These are phyloP conservation scores for Porites australiensis DNA, from an alignment of 64 coral and sea anemone species.

Conservation along the genomic window DNA sequence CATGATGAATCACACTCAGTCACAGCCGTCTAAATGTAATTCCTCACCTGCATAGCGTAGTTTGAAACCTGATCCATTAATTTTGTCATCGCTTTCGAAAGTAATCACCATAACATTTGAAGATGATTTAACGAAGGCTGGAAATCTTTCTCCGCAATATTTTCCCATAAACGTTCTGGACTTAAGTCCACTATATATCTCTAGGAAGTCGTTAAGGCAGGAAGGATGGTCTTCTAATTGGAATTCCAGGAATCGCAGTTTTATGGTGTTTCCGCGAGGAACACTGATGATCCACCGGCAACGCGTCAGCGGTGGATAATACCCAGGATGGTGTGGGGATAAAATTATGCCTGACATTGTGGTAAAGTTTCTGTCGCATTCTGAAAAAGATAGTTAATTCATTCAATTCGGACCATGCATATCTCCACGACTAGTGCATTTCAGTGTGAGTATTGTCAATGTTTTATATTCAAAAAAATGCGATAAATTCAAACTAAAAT, in stretches of 20 bases:
- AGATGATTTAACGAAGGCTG: not conserved
- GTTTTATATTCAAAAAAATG: no score
- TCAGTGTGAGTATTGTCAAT: no score
- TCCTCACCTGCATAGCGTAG: not conserved
- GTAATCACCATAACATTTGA: not conserved
- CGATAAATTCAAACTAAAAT: no score
- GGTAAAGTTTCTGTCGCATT: not conserved
- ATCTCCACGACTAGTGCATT: no score
- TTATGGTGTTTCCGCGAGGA: not conserved
- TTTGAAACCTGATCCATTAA: not conserved
- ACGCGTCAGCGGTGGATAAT: not conserved
- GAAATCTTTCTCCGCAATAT: slow-evolving; percentile 12
- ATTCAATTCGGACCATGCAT: not conserved
- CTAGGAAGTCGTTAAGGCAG: not conserved
- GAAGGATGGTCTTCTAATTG: slow-evolving; percentile 29
- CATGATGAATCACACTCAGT: no score
- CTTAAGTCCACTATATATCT: not conserved
- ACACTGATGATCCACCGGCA: slow-evolving; percentile 12
- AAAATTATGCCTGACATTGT: not conserved
- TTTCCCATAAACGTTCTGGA: not conserved
- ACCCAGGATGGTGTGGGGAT: not conserved
- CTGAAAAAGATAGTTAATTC: not conserved
- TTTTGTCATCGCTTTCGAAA: not conserved
- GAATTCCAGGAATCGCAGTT: slow-evolving; percentile 33
- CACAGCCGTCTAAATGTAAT: not conserved